Percentiles rank a stretch among this genome's conserved stretches.
These are phyloP conservation scores for Melanophora roralis DNA, from an alignment of 2,888 invertebrate species.

Conservation along the genomic window DNA sequence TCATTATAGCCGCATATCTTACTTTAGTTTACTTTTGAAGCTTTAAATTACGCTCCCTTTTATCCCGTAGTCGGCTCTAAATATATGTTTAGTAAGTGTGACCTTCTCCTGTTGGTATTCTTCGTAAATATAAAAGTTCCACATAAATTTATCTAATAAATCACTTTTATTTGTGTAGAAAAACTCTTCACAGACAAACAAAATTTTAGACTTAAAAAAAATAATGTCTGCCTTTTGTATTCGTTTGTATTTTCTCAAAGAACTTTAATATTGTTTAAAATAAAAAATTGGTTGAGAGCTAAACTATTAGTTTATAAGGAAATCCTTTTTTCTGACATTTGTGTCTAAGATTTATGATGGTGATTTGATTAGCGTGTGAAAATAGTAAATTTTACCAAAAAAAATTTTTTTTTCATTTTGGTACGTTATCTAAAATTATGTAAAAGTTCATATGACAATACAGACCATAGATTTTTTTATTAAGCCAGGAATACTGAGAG, in stretches of 20 bases:
- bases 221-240: conserved; percentile 5
- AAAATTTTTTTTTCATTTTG: not conserved
- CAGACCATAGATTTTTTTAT: no score
- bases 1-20: not conserved
- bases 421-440: no score
- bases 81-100: conserved; percentile 60
- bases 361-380: conserved; percentile 43
- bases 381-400: conserved; percentile 25
- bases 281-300: not conserved
- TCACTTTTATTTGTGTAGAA: conserved; percentile 62
- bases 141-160: conserved; percentile 60
- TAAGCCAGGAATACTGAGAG: no score
- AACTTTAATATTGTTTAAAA: conserved; percentile 22
- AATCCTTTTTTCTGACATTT: not conserved
- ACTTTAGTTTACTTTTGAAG: no score
- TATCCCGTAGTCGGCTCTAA: not conserved
- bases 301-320: not conserved
- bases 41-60: not conserved
- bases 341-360: conserved; percentile 41
- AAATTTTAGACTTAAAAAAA: not conserved
- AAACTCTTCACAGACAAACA: not conserved
- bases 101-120: conserved; percentile 52
- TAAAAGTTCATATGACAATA: no score
- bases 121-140: conserved; percentile 36
- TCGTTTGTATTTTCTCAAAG: not conserved